phyloP scores from a whole-genome alignment of 2,113 vertebrate genomes.

The Nymphicus hollandicus region DNA sequence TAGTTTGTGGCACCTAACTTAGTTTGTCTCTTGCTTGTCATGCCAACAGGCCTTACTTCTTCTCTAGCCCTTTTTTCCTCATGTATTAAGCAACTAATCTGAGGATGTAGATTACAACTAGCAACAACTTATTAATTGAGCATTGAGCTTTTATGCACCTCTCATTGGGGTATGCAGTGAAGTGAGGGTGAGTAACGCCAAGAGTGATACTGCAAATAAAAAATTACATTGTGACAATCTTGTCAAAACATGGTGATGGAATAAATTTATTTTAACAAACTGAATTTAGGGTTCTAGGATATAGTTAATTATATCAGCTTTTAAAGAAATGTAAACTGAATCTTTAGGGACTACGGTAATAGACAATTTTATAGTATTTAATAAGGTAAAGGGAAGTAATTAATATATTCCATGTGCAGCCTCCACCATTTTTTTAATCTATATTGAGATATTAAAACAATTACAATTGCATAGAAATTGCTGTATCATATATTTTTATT shows the following conservation, averaged over 20 bases:
- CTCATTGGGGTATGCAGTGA: background rate
- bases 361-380: background rate
- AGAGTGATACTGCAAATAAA: background rate
- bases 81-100: background rate
- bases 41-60: background rate
- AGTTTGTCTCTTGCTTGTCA: background rate
- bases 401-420: background rate
- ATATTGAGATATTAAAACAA: background rate
- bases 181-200: background rate
- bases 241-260: background rate
- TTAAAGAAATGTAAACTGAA: background rate
- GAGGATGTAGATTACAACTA: background rate
- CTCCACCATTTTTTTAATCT: background rate
- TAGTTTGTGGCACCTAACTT: background rate
- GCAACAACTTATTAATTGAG: background rate
- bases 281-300: background rate
- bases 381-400: background rate
- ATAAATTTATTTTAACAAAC: background rate
- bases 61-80: background rate
- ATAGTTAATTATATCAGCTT: background rate
- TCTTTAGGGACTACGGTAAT: background rate
- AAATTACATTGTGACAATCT: background rate
- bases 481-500: background rate
- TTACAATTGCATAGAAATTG: background rate
- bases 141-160: background rate